A percentile compares a stretch with the other conserved stretches of the same genome.
Evolutionary conservation across 1,140 invertebrate genomes (phyloP).

Genomic region (Drosophila ficusphila): DNA sequence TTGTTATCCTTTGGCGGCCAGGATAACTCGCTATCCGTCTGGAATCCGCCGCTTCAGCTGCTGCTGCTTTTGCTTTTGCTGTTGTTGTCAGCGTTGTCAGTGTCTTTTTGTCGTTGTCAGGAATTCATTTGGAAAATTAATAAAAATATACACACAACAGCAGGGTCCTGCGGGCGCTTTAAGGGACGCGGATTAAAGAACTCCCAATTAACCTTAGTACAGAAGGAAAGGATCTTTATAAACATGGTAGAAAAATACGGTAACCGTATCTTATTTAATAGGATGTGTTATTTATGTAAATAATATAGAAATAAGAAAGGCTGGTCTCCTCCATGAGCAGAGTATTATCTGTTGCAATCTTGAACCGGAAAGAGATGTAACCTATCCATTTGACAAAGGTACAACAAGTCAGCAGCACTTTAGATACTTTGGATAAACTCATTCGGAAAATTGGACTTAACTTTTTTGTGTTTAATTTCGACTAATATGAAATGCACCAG

Average conservation of each 20-base stretch:
- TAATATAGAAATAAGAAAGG: too few species aligned
- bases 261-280: too few species aligned
- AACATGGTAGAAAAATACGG: background rate
- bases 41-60: constrained; percentile 5
- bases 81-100: constrained; percentile 43
- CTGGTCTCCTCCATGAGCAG: background rate
- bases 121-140: constrained; percentile 83
- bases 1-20: constrained; percentile 45
- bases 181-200: constrained; percentile 30
- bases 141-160: constrained; percentile 62
- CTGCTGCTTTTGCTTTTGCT: constrained; percentile 25
- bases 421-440: too few species aligned
- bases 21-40: constrained; percentile 46
- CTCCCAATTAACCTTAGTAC: constrained; percentile 1
- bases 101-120: constrained; percentile 59
- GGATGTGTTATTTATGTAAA: too few species aligned
- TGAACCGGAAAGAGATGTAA: background rate
- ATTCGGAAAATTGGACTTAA: too few species aligned
- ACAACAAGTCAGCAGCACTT: too few species aligned
- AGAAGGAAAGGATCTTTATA: too few species aligned
- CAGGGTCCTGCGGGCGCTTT: constrained; percentile 24
- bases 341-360: background rate
- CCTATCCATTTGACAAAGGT: background rate
- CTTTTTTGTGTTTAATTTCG: too few species aligned
- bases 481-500: too few species aligned